Evolutionary conservation across 1,140 invertebrate species (phyloP), one percentile per base, ranked within the genome.

Genomic region (Bathynomus jamesi): DNA sequence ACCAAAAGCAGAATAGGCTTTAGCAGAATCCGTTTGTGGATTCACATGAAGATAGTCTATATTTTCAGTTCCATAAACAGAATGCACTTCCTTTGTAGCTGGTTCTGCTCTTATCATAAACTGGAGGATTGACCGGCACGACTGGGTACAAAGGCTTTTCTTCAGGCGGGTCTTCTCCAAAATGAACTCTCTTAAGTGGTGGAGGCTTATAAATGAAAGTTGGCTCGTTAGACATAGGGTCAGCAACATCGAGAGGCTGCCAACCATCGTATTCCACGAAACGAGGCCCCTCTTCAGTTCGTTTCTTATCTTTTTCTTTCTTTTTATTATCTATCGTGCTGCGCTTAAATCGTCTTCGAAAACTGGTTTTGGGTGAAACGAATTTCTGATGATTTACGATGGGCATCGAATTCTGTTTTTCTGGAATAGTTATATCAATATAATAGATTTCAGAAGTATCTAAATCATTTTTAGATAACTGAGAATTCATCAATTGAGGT

Each of bases 351-450:
- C 40, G 13, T 53, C 40, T 53, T 53, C 40, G 13, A 21, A 17
- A 53, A 17, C 40, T 21, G 1, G 13, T 53, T n/a, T n/a, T n/a
- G 13, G 40, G 40, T 53, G 40, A 53, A 53, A 21, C 11, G 5
- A 17, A 53, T 53, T 21, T 53, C 21, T 53, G 13, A 53, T 53
- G 40, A 53, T 21, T 11, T 2, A 74, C 65, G 21, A 30, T 40
- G n/a, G 68, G 68, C 24, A n/a, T 11, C n/a, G 31, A 68, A 25
- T 30, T 67, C 13, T 53, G 13, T 21, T 66, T 69, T n/a, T 72
- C 75, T 76, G 75, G 75, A 76, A 76, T 63, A 68, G 75, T 76
- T 71, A 76, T 76, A 29, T 76, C 75, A 73, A 76, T 76, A 65
- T 76, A 76, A 61, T 73, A 76, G 7, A 76, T 32, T 24, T 64